Conservation (phyloP, 2,113 vertebrate species). For the Crotalus helleri region DNA sequence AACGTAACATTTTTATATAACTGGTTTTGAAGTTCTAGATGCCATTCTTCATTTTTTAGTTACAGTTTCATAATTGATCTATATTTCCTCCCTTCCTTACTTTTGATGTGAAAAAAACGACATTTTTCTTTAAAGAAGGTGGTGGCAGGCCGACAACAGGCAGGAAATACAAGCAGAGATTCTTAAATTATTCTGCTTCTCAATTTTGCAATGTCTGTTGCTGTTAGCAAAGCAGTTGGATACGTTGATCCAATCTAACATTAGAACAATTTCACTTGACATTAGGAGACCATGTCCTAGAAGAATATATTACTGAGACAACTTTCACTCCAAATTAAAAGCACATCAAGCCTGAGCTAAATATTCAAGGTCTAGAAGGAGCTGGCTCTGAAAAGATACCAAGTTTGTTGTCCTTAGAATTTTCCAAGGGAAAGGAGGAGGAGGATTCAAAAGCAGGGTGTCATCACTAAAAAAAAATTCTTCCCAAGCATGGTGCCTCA, state of each 20-base stretch:
- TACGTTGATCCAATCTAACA: not conserved
- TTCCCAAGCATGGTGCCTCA: not conserved
- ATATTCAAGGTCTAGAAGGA: not conserved
- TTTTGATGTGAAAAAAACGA: not conserved
- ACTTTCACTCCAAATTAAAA: not conserved
- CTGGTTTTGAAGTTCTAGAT: not conserved
- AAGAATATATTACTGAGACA: not conserved
- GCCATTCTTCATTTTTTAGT: not conserved
- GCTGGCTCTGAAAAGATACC: not conserved
- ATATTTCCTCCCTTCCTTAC: not conserved
- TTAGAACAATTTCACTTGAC: not conserved
- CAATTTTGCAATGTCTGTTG: not conserved
- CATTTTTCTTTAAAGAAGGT: not conserved
- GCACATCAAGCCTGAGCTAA: not conserved
- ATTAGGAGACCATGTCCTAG: not conserved
- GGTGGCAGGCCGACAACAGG: not conserved
- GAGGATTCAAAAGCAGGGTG: not conserved
- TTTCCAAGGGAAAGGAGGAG: not conserved
- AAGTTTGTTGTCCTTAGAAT: not conserved
- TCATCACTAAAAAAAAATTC: not conserved
- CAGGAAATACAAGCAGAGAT: not conserved
- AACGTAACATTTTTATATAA: not conserved
- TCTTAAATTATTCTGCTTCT: not conserved
- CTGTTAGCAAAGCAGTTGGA: not conserved
- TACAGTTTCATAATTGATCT: not conserved